Evolutionary conservation across 2,888 invertebrate genomes (phyloP), one percentile per base, ranked within the genome.

Genomic region (Mythimna loreyi): DNA sequence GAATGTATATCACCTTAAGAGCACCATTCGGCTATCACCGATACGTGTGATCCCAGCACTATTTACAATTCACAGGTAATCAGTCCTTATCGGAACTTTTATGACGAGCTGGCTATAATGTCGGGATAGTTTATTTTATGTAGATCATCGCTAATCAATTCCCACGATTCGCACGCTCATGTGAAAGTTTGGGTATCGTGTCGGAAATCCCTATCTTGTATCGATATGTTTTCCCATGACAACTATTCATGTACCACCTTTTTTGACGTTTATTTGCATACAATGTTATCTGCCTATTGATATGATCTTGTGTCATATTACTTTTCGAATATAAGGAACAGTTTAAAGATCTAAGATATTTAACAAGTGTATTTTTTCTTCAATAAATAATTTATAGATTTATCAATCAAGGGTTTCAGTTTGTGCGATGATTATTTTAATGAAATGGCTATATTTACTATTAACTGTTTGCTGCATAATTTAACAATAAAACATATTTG

Each of bases 171-270:
- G 86, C 83, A 81, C 85, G 86, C 82, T 90, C 85, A 87, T 90
- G 90, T 90, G 92, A 93, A 92, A 92, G 91, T 84, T 87, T 88
- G 86, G 88, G 89, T 91, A 87, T 91, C 90, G 85, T 88, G 88
- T 86, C 71, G 80, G 81, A 91, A 89, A 81, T 81, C 83, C 74
- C 83, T 90, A 91, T 92, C 90, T 88, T 84, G 92, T 94, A 94
- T 94, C 92, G 83, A 81, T 85, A 86, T 75, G 74, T 87, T 90
- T 93, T 92, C 92, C 89, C 93, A 92, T 91, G 89, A 84, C 87
- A 84, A 85, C 82, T 84, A 86, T 89, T 90, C 88, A 87, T 81
- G 82, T 78, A 81, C 79, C 86, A 83, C 83, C 25, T 85, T 89
- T 87, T 85, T 86, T 80, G 84, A 80, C 80, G 81, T 83, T 77